phyloP scores from a whole-genome alignment of 92 coral and sea anemone species.

The Montipora capitata region DNA sequence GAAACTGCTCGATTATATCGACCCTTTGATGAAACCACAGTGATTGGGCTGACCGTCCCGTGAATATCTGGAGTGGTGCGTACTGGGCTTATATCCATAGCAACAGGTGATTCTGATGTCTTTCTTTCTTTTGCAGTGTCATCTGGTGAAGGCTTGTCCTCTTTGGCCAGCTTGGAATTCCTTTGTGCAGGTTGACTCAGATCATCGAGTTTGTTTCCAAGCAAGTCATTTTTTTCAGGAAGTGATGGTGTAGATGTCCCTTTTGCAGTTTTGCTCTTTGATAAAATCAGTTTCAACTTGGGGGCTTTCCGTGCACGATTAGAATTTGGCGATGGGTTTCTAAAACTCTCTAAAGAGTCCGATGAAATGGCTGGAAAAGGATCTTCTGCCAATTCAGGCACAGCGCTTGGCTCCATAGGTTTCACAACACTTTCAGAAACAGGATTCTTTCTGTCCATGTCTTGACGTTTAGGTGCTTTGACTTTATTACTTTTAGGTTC shows the following conservation, averaged over 20 bases:
- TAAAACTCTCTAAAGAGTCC: constrained; percentile 2
- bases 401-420: neutral
- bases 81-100: constrained; percentile 54
- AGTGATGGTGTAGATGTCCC: neutral
- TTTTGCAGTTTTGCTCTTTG: neutral
- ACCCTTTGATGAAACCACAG: constrained; percentile 47
- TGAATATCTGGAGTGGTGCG: neutral
- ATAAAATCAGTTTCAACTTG: constrained; percentile 49
- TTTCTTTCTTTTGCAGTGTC: neutral
- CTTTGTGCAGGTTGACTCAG: neutral
- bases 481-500: neutral
- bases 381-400: constrained; percentile 41
- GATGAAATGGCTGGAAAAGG: constrained; percentile 33
- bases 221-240: neutral
- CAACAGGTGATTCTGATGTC: constrained; percentile 20
- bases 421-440: constrained; percentile 10
- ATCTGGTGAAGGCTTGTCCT: neutral
- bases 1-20: constrained; percentile 22
- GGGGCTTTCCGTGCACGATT: constrained; percentile 15
- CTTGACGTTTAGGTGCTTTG: neutral
- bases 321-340: constrained; percentile 23
- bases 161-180: neutral
- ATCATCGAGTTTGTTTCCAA: neutral
- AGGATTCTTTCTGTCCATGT: neutral
- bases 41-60: constrained; percentile 37